A percentile compares a stretch with the other conserved stretches of the same genome.
Conservation (phyloP, 2,888 invertebrate species). For the Tortrix viridana region DNA sequence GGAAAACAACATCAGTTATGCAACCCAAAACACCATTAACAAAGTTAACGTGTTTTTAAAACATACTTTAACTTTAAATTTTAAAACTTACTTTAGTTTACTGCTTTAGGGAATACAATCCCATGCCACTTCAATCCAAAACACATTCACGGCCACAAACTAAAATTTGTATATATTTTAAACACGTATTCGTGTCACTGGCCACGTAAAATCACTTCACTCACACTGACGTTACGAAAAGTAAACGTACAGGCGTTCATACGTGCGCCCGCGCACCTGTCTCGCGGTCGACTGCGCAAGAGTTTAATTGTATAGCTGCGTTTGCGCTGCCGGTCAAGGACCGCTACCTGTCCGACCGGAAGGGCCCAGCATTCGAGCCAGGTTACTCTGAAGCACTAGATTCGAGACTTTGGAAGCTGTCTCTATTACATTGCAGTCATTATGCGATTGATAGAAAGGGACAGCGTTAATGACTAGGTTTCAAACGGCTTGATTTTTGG, state of each 20-base stretch:
- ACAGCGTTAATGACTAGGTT: no score
- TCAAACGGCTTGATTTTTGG: no score
- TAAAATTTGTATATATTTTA: background rate
- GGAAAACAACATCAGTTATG: no score
- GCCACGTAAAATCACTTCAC: background rate
- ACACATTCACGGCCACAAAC: conserved; percentile 22
- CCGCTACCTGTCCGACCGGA: conserved; percentile 72
- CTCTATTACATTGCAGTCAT: no score
- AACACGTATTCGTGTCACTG: background rate
- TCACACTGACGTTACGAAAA: conserved; percentile 52
- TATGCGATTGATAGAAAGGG: no score
- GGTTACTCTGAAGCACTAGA: background rate
- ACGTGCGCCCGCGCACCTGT: conserved; percentile 68
- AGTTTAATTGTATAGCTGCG: no score
- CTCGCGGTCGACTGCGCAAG: conserved; percentile 63
- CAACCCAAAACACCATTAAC: background rate
- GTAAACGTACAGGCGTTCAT: conserved; percentile 56
- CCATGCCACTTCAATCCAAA: conserved; percentile 22
- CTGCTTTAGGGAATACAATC: conserved; percentile 1
- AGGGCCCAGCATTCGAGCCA: background rate
- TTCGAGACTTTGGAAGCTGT: no score
- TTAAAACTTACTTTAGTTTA: conserved; percentile 22
- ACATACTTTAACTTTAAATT: background rate
- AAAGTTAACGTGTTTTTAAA: background rate
- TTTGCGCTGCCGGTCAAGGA: conserved; percentile 67